phyloP scores from a whole-genome alignment of 1,140 invertebrate genomes.

The Neuroterus valhalla region DNA sequence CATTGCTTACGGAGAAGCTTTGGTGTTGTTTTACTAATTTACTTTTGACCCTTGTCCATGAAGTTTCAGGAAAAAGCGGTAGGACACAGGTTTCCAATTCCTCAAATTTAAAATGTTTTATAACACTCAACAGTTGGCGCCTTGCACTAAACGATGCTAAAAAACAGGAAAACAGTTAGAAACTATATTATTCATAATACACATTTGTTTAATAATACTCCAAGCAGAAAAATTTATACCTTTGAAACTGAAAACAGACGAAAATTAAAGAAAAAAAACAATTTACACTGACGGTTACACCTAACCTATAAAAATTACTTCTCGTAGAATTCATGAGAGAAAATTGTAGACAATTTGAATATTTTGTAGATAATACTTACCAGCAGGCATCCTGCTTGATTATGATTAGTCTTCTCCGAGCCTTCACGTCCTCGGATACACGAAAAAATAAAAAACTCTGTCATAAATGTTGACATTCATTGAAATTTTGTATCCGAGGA shows the following conservation, averaged over 20 bases:
- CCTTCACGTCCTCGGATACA: neutral
- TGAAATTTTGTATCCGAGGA: too few relatives aligned
- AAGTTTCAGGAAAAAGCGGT: slow-evolving; percentile 62
- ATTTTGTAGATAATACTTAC: neutral
- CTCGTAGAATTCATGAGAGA: slow-evolving; percentile 11
- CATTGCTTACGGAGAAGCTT: slow-evolving; percentile 52
- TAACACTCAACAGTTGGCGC: slow-evolving; percentile 31
- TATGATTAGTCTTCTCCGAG: neutral
- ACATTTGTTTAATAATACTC: neutral
- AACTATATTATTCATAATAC: neutral
- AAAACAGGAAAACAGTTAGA: neutral
- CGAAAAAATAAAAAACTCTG: too few relatives aligned
- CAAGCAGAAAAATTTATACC: neutral
- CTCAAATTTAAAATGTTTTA: slow-evolving; percentile 65
- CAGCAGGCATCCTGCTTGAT: neutral
- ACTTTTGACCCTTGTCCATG: slow-evolving; percentile 55
- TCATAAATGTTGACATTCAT: too few relatives aligned
- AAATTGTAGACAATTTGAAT: neutral
- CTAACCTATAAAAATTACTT: slow-evolving; percentile 3
- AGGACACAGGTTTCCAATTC: slow-evolving; percentile 60
- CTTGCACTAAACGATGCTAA: neutral
- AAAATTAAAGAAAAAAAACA: neutral
- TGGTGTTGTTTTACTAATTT: slow-evolving; percentile 56
- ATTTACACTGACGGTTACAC: neutral
- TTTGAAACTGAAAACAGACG: neutral